phyloP scores from a whole-genome alignment of 2,888 invertebrate genomes.

The Drosophila limbata region DNA sequence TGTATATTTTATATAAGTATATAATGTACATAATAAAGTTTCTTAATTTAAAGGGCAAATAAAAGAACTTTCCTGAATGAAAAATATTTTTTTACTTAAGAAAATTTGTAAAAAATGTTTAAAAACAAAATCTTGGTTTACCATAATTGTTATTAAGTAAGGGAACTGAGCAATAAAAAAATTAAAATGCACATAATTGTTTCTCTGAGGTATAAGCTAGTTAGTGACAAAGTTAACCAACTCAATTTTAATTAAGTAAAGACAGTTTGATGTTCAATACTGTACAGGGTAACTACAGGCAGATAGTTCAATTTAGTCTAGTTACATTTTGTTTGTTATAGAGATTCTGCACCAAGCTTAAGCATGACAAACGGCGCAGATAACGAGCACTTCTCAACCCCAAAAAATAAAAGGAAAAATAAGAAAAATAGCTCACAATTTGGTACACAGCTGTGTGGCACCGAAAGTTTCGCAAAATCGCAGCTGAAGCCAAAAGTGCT shows the following conservation, averaged over 20 bases:
- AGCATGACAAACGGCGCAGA: slow-evolving; percentile 32
- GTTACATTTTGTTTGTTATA: background rate
- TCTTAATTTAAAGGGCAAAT: no score
- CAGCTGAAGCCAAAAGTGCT: slow-evolving; percentile 35
- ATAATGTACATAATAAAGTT: no score
- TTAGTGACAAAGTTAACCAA: no score
- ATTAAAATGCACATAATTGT: no score
- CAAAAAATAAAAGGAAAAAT: background rate
- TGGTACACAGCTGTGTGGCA: slow-evolving; percentile 32
- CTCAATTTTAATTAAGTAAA: background rate
- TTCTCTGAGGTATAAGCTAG: no score
- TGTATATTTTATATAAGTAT: no score
- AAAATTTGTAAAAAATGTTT: no score
- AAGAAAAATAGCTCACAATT: slow-evolving; percentile 4
- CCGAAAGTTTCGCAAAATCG: slow-evolving; percentile 37
- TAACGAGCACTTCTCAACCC: slow-evolving; percentile 18
- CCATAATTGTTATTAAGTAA: background rate
- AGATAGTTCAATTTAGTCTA: background rate
- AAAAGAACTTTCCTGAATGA: no score
- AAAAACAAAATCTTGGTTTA: no score
- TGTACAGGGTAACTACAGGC: background rate
- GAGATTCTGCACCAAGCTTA: slow-evolving; percentile 25
- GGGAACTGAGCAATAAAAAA: no score
- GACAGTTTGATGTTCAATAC: background rate
- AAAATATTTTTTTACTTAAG: no score